These are phyloP conservation scores for Aphidoletes aphidimyza DNA, from an alignment of 2,888 invertebrate genomes.

Conservation along the genomic window DNA sequence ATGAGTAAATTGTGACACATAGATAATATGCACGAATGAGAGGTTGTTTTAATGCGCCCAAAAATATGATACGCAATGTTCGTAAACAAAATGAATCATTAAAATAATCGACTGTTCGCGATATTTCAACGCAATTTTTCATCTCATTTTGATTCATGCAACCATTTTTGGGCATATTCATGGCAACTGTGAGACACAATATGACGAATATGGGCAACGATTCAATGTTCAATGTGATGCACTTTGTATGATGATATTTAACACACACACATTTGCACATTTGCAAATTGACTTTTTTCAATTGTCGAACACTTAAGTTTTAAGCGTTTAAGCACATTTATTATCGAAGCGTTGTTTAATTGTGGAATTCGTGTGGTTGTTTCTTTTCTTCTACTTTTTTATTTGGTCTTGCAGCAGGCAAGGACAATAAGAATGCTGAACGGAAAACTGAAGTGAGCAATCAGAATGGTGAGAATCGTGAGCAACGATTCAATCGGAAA, in stretches of 20 bases:
- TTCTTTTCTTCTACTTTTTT: too few relatives aligned
- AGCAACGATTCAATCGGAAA: slow-evolving; percentile 77
- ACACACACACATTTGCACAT: too few relatives aligned
- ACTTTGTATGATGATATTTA: not conserved
- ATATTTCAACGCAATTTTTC: not conserved
- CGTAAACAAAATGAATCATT: too few relatives aligned
- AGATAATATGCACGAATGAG: too few relatives aligned
- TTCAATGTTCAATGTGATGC: not conserved
- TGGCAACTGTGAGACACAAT: not conserved
- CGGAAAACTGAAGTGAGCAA: slow-evolving; percentile 39
- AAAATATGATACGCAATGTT: not conserved
- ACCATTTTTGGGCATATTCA: not conserved
- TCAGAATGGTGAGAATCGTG: slow-evolving; percentile 65
- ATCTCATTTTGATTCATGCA: not conserved
- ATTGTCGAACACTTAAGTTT: too few relatives aligned
- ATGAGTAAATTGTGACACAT: not conserved
- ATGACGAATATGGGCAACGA: slow-evolving; percentile 15
- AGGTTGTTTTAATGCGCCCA: not conserved
- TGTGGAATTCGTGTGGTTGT: too few relatives aligned
- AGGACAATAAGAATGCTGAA: slow-evolving; percentile 47
- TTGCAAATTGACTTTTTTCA: not conserved
- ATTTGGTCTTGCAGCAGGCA: too few relatives aligned
- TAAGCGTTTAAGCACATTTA: too few relatives aligned
- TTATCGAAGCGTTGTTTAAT: too few relatives aligned
- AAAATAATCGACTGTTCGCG: not conserved